Evolutionary conservation across 2,113 vertebrate species (phyloP).

Genomic region (Argyrosomus japonicus): DNA sequence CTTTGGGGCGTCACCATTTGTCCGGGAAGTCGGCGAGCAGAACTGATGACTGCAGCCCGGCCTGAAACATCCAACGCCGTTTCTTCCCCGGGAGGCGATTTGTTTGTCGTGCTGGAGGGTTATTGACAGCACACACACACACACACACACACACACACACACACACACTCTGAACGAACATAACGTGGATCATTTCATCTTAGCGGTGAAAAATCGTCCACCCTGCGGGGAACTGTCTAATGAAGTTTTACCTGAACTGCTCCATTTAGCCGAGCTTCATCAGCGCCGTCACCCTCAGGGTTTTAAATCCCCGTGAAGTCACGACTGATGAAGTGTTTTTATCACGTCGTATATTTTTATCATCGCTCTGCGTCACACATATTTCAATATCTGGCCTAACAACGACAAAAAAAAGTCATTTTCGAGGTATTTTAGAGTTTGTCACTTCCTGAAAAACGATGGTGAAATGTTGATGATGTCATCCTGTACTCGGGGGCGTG

Average conservation of each 20-base stretch:
- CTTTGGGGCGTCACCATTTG: neutral
- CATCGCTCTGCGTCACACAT: too few species aligned
- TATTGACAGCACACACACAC: conserved; percentile 49
- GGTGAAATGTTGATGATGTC: too few species aligned
- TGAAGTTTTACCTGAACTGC: conserved; percentile 35
- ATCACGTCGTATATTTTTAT: too few species aligned
- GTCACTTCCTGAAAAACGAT: too few species aligned
- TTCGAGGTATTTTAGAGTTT: too few species aligned
- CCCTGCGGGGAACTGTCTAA: conserved; percentile 22
- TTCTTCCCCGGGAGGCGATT: conserved; percentile 50
- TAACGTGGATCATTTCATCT: conserved; percentile 40
- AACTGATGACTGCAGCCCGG: conserved; percentile 52
- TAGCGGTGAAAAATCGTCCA: conserved; percentile 25
- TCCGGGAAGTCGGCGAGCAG: conserved; percentile 25
- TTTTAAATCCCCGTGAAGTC: neutral
- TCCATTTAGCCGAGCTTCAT: conserved; percentile 28
- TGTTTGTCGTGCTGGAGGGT: conserved; percentile 53
- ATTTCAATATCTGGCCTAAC: too few species aligned
- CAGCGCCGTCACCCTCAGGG: neutral
- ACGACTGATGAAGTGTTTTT: too few species aligned
- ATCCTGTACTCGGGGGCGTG: too few species aligned
- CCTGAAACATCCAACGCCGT: conserved; percentile 38
- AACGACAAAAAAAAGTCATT: too few species aligned
- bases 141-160: conserved; percentile 16
- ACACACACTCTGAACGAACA: conserved; percentile 27